Evolutionary conservation across 1,140 invertebrate species (phyloP).

Genomic region (Battus philenor): DNA sequence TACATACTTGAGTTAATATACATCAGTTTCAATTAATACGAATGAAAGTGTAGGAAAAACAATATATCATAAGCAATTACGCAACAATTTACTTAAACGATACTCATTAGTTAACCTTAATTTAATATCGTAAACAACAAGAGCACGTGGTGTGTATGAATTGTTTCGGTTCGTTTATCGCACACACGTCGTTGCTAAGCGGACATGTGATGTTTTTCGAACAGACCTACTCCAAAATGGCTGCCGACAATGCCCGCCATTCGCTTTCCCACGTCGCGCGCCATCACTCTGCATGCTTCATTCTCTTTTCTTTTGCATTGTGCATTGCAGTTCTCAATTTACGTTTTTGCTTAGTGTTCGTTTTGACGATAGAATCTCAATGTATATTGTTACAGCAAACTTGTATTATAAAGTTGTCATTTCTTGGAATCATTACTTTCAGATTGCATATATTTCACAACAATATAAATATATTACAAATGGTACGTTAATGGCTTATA

Average conservation of each 20-base stretch:
- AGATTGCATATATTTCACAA: too few relatives aligned
- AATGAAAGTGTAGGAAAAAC: too few relatives aligned
- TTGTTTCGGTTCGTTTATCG: constrained; percentile 68
- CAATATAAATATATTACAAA: too few relatives aligned
- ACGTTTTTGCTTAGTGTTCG: constrained; percentile 34
- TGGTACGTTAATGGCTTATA: too few relatives aligned
- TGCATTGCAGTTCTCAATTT: constrained; percentile 49
- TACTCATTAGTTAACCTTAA: too few relatives aligned
- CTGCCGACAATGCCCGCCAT: constrained; percentile 58
- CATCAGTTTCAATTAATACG: too few relatives aligned
- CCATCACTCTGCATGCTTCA: constrained; percentile 60
- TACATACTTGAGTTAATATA: too few relatives aligned
- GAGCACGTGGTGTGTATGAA: constrained; percentile 63
- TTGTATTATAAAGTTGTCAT: too few relatives aligned
- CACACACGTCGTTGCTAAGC: constrained; percentile 62
- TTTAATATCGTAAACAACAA: constrained; percentile 19
- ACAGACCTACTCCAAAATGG: constrained; percentile 63
- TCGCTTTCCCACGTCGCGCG: constrained; percentile 72
- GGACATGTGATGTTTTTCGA: constrained; percentile 68
- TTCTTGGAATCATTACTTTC: too few relatives aligned
- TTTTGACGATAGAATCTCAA: constrained; percentile 30
- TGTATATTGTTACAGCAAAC: constrained; percentile 19
- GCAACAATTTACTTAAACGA: too few relatives aligned
- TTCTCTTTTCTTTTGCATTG: constrained; percentile 67
- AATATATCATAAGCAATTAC: too few relatives aligned